Conservation (phyloP, 2,888 invertebrate species). For the Drosophila helvetica region DNA sequence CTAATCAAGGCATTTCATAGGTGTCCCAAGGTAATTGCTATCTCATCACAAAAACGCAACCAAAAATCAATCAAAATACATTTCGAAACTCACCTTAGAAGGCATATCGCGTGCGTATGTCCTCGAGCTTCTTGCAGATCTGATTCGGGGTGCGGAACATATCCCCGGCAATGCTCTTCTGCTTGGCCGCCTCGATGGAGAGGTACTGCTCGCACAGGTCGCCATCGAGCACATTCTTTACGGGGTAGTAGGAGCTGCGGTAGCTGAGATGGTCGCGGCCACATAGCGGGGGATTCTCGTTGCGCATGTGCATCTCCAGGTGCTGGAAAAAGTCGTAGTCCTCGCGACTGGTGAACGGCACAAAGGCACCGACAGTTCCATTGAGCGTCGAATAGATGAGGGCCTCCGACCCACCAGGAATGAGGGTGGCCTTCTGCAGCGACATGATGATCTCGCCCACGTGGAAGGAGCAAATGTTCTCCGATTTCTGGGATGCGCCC, state of each 20-base stretch:
- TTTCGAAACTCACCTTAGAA: slow-evolving; percentile 87
- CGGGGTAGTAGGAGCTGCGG: slow-evolving; percentile 97
- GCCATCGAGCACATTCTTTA: slow-evolving; percentile 98
- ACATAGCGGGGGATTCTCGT: slow-evolving; percentile 97
- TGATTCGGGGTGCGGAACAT: slow-evolving; percentile 97
- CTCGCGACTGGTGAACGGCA: slow-evolving; percentile 97
- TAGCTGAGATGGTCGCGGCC: slow-evolving; percentile 99
- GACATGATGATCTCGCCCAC: slow-evolving; percentile 98
- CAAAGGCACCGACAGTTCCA: slow-evolving; percentile 95
- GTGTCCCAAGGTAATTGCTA: slow-evolving; percentile 83
- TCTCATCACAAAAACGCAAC: slow-evolving; percentile 57
- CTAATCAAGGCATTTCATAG: slow-evolving; percentile 82
- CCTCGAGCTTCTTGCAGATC: slow-evolving; percentile 99
- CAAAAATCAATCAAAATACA: accelerated
- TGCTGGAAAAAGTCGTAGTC: slow-evolving; percentile 99
- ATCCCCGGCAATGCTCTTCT: slow-evolving; percentile 97
- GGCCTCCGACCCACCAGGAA: slow-evolving; percentile 98
- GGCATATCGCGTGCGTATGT: slow-evolving; percentile 98
- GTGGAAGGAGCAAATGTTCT: slow-evolving; percentile 96
- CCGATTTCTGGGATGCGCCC: slow-evolving; percentile 99
- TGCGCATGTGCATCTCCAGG: slow-evolving; percentile 99
- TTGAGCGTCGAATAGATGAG: slow-evolving; percentile 98
- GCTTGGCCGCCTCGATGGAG: slow-evolving; percentile 96
- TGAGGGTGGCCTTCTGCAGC: slow-evolving; percentile 97
- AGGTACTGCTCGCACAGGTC: slow-evolving; percentile 99